Evolutionary conservation across 2,797 vertebrate genomes (phyloP).

Genomic region (Microctenopoma lineatum): DNA sequence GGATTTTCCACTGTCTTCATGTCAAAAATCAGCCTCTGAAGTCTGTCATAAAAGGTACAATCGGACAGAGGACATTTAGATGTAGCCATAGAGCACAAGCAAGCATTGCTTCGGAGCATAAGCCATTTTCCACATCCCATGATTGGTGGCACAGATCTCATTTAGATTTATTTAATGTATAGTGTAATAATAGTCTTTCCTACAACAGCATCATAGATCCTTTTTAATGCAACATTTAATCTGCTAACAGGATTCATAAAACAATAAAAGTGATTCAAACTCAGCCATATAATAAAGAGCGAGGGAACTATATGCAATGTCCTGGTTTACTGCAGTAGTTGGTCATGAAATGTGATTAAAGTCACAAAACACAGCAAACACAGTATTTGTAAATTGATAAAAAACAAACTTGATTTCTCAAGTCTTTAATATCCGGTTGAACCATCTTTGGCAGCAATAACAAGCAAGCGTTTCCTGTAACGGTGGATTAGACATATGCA

Average conservation of each 20-base stretch:
- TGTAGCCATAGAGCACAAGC: conserved; percentile 21
- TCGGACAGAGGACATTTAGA: conserved; percentile 48
- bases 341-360: no score
- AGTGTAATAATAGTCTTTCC: no score
- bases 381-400: no score
- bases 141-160: neutral
- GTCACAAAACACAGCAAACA: no score
- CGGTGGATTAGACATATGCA: no score
- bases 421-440: no score
- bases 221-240: conserved; percentile 23
- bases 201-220: neutral
- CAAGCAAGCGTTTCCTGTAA: no score
- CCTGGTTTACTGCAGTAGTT: no score
- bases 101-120: conserved; percentile 3
- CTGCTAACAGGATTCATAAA: neutral
- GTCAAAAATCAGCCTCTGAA: conserved; percentile 57
- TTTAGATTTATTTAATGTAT: neutral
- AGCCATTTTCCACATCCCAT: neutral
- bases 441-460: no score
- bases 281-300: neutral
- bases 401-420: no score
- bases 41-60: conserved; percentile 63
- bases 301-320: no score
- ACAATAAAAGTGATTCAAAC: conserved; percentile 35
- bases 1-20: conserved; percentile 86